These are phyloP conservation scores for Nemurella pictetii DNA, from an alignment of 2,888 invertebrate species.

Conservation along the genomic window DNA sequence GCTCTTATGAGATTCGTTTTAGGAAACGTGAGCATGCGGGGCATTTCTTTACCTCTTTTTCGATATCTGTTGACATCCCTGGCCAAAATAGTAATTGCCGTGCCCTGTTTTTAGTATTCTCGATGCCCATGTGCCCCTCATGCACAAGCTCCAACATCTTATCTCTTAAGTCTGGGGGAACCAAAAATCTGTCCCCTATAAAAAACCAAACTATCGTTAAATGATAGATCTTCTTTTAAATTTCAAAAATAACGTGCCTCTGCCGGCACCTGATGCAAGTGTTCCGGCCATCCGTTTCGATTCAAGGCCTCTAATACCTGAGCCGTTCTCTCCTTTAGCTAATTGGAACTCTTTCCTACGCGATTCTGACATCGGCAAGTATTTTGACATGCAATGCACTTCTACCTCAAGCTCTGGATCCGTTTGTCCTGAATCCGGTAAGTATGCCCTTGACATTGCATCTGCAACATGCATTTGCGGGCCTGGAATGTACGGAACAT, in stretches of 20 bases:
- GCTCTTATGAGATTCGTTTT: background rate
- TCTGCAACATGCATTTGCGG: background rate
- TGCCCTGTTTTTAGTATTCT: constrained; percentile 40
- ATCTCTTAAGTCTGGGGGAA: constrained; percentile 38
- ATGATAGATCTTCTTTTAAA: constrained; percentile 35
- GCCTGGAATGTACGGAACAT: background rate
- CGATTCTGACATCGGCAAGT: constrained; percentile 17
- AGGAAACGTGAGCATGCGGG: background rate
- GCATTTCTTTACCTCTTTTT: background rate
- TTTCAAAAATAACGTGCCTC: constrained; percentile 27
- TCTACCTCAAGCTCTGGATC: constrained; percentile 8
- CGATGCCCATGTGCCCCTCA: constrained; percentile 41
- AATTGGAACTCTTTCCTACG: constrained; percentile 23
- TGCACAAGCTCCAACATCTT: constrained; percentile 40
- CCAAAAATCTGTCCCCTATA: constrained; percentile 36
- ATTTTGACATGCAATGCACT: constrained; percentile 26
- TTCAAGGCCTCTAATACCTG: background rate
- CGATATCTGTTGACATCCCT: background rate
- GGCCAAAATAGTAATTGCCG: constrained; percentile 1
- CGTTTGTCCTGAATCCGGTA: background rate
- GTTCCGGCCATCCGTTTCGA: constrained; percentile 34
- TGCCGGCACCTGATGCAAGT: background rate
- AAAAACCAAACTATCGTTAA: constrained; percentile 40
- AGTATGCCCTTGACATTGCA: background rate
- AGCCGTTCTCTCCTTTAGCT: background rate